Evolutionary conservation across 2,888 invertebrate genomes (phyloP).

Genomic region (Sphaerophoria taeniata): DNA sequence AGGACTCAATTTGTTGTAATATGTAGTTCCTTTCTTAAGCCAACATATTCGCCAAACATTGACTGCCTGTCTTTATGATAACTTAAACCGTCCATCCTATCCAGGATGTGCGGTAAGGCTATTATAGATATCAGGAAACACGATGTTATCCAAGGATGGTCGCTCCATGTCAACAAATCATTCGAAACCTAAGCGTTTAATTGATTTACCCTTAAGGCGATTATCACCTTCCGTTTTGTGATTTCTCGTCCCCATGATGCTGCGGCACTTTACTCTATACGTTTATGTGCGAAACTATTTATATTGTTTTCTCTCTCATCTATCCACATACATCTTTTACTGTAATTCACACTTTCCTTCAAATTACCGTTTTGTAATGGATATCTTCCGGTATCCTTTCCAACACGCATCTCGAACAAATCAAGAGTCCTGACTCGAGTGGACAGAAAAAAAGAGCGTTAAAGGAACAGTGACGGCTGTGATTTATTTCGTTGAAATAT

Average conservation of each 20-base stretch:
- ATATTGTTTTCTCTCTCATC: slow-evolving; percentile 38
- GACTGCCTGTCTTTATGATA: slow-evolving; percentile 3
- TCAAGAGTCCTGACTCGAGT: not conserved
- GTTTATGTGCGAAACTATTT: too few relatives aligned
- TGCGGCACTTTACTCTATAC: slow-evolving; percentile 34
- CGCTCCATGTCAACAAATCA: slow-evolving; percentile 70
- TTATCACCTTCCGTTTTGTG: slow-evolving; percentile 68
- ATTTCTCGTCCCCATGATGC: slow-evolving; percentile 29
- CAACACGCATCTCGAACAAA: slow-evolving; percentile 43
- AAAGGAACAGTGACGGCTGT: slow-evolving; percentile 15
- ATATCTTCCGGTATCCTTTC: slow-evolving; percentile 58
- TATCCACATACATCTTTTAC: slow-evolving; percentile 48
- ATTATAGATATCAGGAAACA: slow-evolving; percentile 33
- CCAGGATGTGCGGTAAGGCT: not conserved
- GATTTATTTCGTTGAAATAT: slow-evolving; percentile 5
- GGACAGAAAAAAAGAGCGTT: not conserved
- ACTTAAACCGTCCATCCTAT: not conserved
- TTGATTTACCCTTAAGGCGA: slow-evolving; percentile 73
- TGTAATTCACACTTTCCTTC: slow-evolving; percentile 63
- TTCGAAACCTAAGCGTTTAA: slow-evolving; percentile 68
- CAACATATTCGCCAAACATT: not conserved
- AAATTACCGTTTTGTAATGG: slow-evolving; percentile 63
- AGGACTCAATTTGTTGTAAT: slow-evolving; percentile 18
- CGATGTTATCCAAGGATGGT: slow-evolving; percentile 59
- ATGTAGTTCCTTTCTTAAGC: slow-evolving; percentile 1